Evolutionary conservation across 2,797 vertebrate genomes (phyloP), one percentile per base, ranked within the genome.

Genomic region (Bryconaethiops microstoma): DNA sequence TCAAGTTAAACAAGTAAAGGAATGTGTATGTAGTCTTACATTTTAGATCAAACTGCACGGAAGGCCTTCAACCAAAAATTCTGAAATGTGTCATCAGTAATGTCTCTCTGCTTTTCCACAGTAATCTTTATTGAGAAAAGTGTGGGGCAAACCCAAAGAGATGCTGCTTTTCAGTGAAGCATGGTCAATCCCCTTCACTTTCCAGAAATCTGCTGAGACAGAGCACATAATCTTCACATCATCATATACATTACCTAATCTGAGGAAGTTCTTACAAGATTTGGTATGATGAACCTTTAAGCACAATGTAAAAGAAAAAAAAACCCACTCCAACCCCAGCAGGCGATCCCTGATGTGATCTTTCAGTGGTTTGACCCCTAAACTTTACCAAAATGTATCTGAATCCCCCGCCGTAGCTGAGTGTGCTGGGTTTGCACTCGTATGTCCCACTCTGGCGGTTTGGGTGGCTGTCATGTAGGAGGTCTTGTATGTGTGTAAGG

Each of bases 361-460:
- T 67, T 71, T 82, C 45, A 65, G 80, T 77, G 75, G 60, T 81
- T 82, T 84, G 69, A 78, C 70, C 80, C 73, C 45, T 84, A 79
- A 78, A 75, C 80, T 84, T 82, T 84, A 62, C 40, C 29, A 1
- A 55, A 29, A 59, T 17, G 25, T 16, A n/a, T 25, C 67, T 79
- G 74, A 77, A 80, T 63, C 78, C 69, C 78, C 78, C 80, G 14
- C 19, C 52, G 29, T 55, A 7, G n/a, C 39, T 48, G 25, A 29
- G 14, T 57, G n/a, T 48, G 16, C 19, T 70, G 64, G 40, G n/a
- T 82, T 65, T 48, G 23, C 80, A 57, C 17, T 60, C 52, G 23
- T 74, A 13, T 25, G 5, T 76, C 52, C 65, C 74, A 67, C 50
- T 79, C 65, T 67, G 54, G 74, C 1, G 76, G 70, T 74, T 42